Conservation (phyloP, 2,888 invertebrate species). For the Mycalesis mineus region DNA sequence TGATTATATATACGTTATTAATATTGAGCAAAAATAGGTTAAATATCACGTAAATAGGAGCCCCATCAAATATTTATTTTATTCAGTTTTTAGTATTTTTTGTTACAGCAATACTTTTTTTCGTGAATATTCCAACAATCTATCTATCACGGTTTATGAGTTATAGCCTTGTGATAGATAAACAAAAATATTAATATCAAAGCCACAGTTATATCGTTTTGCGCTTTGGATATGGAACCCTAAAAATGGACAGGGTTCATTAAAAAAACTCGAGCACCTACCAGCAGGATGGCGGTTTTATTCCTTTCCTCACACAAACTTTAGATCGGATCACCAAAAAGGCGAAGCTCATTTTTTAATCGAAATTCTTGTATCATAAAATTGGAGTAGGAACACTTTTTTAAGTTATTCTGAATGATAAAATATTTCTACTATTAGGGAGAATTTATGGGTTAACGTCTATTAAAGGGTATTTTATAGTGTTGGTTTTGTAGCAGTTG, state of each 20-base stretch:
- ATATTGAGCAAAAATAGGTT: too few species aligned
- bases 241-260: conserved; percentile 36
- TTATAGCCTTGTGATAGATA: too few species aligned
- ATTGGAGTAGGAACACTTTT: conserved; percentile 66
- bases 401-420: conserved; percentile 55
- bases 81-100: too few species aligned
- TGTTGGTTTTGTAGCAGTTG: conserved; percentile 59
- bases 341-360: conserved; percentile 55
- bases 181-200: too few species aligned
- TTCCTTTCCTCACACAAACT: conserved; percentile 69
- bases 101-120: too few species aligned
- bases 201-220: too few species aligned
- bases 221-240: too few species aligned
- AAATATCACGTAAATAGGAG: too few species aligned
- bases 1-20: too few species aligned
- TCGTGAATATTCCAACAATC: too few species aligned
- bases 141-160: too few species aligned
- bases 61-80: too few species aligned
- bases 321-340: conserved; percentile 71
- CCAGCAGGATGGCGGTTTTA: conserved; percentile 61
- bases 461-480: conserved; percentile 69
- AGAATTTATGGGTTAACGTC: conserved; percentile 65
- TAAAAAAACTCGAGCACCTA: conserved; percentile 64
- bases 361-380: conserved; percentile 63
- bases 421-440: conserved; percentile 72